Conservation (phyloP, 2,113 vertebrate genomes). For the Todiramphus chloris region DNA sequence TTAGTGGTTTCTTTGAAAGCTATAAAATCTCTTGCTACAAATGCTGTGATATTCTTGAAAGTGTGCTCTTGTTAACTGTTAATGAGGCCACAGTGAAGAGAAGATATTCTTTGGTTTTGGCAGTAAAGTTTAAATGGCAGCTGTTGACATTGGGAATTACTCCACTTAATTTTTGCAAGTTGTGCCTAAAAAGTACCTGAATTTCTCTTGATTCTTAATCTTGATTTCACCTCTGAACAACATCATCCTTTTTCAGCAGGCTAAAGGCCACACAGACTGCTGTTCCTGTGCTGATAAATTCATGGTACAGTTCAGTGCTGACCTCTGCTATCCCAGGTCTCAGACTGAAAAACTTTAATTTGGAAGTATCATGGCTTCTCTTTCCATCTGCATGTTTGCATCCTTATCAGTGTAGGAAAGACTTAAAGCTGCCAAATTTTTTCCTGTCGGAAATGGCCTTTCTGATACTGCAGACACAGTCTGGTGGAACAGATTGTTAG, state of each 20-base stretch:
- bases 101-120: not conserved
- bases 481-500: slow-evolving; percentile 32
- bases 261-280: not conserved
- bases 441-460: slow-evolving; percentile 10
- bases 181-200: not conserved
- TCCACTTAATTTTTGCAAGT: not conserved
- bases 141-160: not conserved
- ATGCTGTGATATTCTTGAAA: not conserved
- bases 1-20: not conserved
- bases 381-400: not conserved
- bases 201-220: not conserved
- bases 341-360: not conserved
- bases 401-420: not conserved
- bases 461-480: not conserved
- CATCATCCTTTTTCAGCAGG: not conserved
- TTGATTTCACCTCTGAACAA: not conserved
- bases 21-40: not conserved
- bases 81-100: not conserved
- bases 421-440: not conserved
- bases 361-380: not conserved
- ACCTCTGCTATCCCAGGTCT: not conserved
- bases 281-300: not conserved
- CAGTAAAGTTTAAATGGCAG: not conserved
- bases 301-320: not conserved
- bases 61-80: not conserved